Percentiles rank a stretch among this genome's conserved stretches.
These are phyloP conservation scores for Ellobium chinense DNA, from an alignment of 2,888 invertebrate genomes.

Conservation along the genomic window DNA sequence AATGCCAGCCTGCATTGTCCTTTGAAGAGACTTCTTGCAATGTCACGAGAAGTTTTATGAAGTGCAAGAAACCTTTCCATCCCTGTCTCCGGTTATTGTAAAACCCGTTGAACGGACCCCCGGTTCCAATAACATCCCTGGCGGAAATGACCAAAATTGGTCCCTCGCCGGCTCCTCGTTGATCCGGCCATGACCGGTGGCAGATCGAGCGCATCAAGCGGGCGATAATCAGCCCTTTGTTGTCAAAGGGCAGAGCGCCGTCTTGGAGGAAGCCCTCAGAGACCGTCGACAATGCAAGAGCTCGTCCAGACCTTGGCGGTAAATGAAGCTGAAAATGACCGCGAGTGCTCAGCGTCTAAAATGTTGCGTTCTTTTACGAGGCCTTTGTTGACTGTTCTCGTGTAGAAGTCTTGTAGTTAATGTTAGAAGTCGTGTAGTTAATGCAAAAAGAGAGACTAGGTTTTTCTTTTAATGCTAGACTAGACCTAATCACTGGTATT, in stretches of 20 bases:
- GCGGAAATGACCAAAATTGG: neutral
- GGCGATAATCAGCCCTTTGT: conserved; percentile 9
- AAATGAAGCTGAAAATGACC: neutral
- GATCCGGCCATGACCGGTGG: neutral
- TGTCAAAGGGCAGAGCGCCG: neutral
- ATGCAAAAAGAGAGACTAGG: no score
- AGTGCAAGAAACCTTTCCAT: neutral
- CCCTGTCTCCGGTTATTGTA: neutral
- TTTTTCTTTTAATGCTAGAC: no score
- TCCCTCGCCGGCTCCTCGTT: neutral
- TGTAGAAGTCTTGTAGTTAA: no score
- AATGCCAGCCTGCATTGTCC: no score
- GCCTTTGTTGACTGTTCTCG: no score
- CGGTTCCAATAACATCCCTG: neutral
- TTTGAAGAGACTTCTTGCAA: no score
- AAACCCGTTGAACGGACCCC: no score
- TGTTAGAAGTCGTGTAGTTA: no score
- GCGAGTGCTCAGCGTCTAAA: no score
- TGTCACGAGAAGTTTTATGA: no score
- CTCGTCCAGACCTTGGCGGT: neutral
- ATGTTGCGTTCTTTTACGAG: no score
- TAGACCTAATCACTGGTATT: no score
- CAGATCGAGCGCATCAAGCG: neutral
- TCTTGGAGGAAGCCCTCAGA: neutral
- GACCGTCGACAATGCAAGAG: neutral